These are phyloP conservation scores for Melanotaenia maccullochi DNA, from an alignment of 2,797 vertebrate species.

Conservation along the genomic window DNA sequence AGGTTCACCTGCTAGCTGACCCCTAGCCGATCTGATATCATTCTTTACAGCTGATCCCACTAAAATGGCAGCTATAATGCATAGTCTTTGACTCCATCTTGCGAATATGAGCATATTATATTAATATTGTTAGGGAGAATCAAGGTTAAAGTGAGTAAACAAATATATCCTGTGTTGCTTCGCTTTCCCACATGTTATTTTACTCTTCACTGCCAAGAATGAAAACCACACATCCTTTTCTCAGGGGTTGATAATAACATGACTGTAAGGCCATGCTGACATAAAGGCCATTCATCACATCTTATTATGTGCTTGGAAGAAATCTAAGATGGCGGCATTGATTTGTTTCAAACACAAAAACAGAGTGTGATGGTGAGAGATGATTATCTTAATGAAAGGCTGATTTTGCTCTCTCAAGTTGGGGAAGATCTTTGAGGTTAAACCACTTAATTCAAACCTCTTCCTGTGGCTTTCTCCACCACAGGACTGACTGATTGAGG, in stretches of 20 bases:
- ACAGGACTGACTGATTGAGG: conserved; percentile 31
- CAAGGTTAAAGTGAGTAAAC: conserved; percentile 68
- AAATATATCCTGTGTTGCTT: conserved; percentile 38
- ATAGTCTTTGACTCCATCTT: conserved; percentile 34
- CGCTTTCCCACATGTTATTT: conserved; percentile 43
- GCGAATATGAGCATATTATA: conserved; percentile 26
- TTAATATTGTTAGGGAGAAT: conserved; percentile 15
- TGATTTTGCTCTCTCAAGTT: conserved; percentile 56
- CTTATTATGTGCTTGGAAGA: conserved; percentile 58
- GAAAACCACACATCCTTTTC: conserved; percentile 47
- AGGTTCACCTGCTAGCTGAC: conserved; percentile 46
- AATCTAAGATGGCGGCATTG: conserved; percentile 58
- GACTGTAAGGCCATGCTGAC: conserved; percentile 71
- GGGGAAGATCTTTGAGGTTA: conserved; percentile 58
- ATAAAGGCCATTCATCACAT: conserved; percentile 69
- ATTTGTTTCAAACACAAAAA: conserved; percentile 66
- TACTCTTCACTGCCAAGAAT: conserved; percentile 13
- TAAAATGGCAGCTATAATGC: conserved; percentile 53
- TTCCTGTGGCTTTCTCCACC: conserved; percentile 52
- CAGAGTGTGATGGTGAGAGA: conserved; percentile 57
- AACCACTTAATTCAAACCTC: conserved; percentile 60
- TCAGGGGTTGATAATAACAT: conserved; percentile 73
- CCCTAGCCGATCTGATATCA: conserved; percentile 50
- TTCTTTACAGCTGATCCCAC: conserved; percentile 51
- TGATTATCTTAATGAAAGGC: conserved; percentile 77